Conservation (phyloP, 2,888 invertebrate genomes). For the Lordiphosa andalusiaca region DNA sequence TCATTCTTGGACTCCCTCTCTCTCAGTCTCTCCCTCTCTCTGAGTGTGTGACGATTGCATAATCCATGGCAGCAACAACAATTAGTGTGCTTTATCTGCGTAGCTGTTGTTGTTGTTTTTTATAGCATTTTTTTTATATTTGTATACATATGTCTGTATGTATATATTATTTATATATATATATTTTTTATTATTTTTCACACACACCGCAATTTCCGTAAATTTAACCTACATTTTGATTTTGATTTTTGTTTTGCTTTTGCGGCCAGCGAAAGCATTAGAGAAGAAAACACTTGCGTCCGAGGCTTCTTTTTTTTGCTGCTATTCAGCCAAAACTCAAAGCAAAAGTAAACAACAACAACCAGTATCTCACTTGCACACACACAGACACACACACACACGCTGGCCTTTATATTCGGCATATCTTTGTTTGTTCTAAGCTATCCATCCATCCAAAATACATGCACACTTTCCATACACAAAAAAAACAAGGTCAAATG, state of each 20-base stretch:
- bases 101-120: constrained; percentile 39
- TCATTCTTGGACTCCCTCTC: background rate
- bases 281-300: constrained; percentile 47
- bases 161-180: constrained; percentile 26
- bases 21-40: background rate
- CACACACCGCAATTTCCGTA: constrained; percentile 66
- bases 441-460: constrained; percentile 45
- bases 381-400: constrained; percentile 7
- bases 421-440: constrained; percentile 71
- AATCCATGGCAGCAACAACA: constrained; percentile 27
- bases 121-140: constrained; percentile 29
- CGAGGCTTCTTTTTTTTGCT: constrained; percentile 5
- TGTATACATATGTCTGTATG: background rate
- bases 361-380: constrained; percentile 33
- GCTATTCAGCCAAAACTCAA: constrained; percentile 37
- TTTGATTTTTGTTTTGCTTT: constrained; percentile 27
- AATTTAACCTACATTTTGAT: constrained; percentile 70
- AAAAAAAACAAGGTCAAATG: constrained; percentile 72
- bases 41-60: constrained; percentile 3
- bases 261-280: background rate
- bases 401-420: constrained; percentile 13
- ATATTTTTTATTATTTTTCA: constrained; percentile 34
- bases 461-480: constrained; percentile 43
- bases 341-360: constrained; percentile 65
- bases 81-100: constrained; percentile 36